These are phyloP conservation scores for Rachycentron canadum DNA, from an alignment of 2,797 vertebrate genomes.

Conservation along the genomic window DNA sequence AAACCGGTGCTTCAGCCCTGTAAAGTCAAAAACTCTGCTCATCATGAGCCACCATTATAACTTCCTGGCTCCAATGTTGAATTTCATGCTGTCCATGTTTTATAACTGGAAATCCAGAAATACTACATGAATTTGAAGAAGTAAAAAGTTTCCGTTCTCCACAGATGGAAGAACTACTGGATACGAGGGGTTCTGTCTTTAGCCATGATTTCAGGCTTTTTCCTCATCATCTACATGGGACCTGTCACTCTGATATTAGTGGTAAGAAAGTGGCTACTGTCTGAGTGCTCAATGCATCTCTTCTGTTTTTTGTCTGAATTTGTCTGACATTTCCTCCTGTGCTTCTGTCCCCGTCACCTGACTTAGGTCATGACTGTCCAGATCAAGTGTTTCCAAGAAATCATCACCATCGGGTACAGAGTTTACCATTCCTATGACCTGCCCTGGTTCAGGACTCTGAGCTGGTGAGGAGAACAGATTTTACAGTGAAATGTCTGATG, in stretches of 20 bases:
- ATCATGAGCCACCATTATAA: background rate
- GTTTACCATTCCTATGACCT: slow-evolving; percentile 97
- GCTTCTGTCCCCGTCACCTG: slow-evolving; percentile 12
- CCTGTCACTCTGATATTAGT: slow-evolving; percentile 92
- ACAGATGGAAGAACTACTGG: slow-evolving; percentile 99
- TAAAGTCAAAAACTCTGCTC: background rate
- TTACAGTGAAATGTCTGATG: background rate
- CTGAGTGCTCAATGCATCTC: background rate
- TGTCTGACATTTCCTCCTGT: background rate
- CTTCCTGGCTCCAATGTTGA: background rate
- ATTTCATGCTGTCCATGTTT: background rate
- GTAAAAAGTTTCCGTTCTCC: slow-evolving; percentile 21
- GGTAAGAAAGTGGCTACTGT: slow-evolving; percentile 65
- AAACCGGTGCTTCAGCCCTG: background rate
- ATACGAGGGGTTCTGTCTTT: slow-evolving; percentile 95
- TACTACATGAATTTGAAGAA: background rate
- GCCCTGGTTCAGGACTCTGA: slow-evolving; percentile 96
- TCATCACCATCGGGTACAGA: slow-evolving; percentile 97
- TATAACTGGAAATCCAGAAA: background rate
- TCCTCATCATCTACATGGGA: slow-evolving; percentile 94
- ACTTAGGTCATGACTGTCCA: slow-evolving; percentile 94
- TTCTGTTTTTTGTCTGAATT: background rate
- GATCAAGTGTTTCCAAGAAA: slow-evolving; percentile 98
- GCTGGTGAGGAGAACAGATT: slow-evolving; percentile 89
- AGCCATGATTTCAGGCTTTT: slow-evolving; percentile 94